Base-by-base conservation (phyloP, 1,140 invertebrate genomes). In the Hirudo medicinalis region DNA sequence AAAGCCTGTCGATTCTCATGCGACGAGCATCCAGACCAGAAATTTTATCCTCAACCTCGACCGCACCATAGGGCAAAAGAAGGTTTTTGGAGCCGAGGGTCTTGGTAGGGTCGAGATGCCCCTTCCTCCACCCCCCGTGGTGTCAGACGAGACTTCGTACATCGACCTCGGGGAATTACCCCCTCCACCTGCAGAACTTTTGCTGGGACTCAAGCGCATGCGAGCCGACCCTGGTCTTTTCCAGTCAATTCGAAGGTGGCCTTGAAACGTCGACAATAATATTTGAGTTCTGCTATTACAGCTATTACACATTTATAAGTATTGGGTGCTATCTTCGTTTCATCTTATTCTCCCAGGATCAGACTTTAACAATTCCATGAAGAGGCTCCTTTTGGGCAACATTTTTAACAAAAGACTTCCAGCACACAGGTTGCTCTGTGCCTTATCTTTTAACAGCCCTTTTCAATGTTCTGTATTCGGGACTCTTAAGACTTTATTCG, bases 41-140 rank as follows among this genome's bases (percentile, higher is more conserved):
- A 70, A 70, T 49, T 70, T 70, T 25, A 70, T 70, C 54, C 43
- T 70, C 6, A 70, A 70, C 25, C 53, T 70, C 17, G 32, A 70
- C 15, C 19, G 69, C 43, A 53, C 69, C 6, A 70, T 70, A 29
- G 69, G 69, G 15, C 40, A 54, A 43, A 70, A 70, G 69, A 25
- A 54, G n/a, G 22, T 27, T 17, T 49, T 49, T 25, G 69, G 69
- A 13, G 29, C 29, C 53, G 69, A 70, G 53, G 69, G 69, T 53
- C 22, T 70, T 0, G 19, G 36, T 20, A 36, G 29, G 29, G 22
- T 70, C 36, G 69, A 70, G 43, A 70, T 54, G 69, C 69, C 69
- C 8, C 53, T 70, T 20, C 69, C 69, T 3, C 69, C 69, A 17
- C 69, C 69, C 19, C 69, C 69, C 32, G 49, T 70, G 2, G 32